phyloP scores from a whole-genome alignment of 2,888 invertebrate genomes.

The Drosophila leonis region DNA sequence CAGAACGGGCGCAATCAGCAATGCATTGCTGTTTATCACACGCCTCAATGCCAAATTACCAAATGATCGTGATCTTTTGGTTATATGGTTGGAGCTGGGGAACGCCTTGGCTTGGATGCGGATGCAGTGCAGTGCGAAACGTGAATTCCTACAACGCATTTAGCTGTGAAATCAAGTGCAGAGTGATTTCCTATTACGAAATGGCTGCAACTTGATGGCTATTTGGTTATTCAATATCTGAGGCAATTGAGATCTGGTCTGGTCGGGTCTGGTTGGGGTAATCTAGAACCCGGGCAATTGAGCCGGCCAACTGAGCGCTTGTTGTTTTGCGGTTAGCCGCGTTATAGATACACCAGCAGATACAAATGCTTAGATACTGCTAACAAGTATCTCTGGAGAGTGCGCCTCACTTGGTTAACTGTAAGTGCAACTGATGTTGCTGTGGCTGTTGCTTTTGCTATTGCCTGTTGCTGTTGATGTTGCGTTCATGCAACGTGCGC shows the following conservation, averaged over 20 bases:
- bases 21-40: conserved; percentile 74
- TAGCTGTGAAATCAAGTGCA: conserved; percentile 75
- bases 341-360: conserved; percentile 51
- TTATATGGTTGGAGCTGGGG: conserved; percentile 9
- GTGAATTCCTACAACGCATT: conserved; percentile 70
- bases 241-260: conserved; percentile 18
- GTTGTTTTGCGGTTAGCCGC: conserved; percentile 75
- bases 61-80: conserved; percentile 57
- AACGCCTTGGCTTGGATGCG: conserved; percentile 19
- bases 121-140: conserved; percentile 13
- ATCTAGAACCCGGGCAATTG: conserved; percentile 73
- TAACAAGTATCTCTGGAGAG: conserved; percentile 65
- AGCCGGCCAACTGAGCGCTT: conserved; percentile 54
- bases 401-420: conserved; percentile 55
- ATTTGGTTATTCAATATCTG: conserved; percentile 79
- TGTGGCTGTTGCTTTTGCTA: neutral
- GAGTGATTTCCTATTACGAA: conserved; percentile 78
- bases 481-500: conserved; percentile 53
- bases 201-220: conserved; percentile 73
- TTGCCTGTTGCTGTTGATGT: conserved; percentile 10
- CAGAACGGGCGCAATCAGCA: conserved; percentile 49
- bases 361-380: conserved; percentile 37
- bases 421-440: conserved; percentile 50
- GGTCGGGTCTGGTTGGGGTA: conserved; percentile 33
- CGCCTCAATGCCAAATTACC: conserved; percentile 74